Conservation (phyloP, 2,888 invertebrate species). For the Cantharis lateralis region DNA sequence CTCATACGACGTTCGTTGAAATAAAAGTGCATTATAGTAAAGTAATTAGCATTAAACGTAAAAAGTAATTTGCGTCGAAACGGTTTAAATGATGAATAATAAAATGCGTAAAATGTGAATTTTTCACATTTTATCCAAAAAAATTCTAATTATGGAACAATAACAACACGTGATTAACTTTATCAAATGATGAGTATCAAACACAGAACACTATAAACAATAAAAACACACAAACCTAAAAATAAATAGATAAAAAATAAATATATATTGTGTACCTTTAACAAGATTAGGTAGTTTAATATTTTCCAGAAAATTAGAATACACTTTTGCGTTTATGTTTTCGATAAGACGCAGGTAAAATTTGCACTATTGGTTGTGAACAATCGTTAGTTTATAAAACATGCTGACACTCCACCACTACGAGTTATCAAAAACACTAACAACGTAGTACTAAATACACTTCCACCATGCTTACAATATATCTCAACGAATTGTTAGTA, state of each 20-base stretch:
- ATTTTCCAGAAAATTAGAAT: background rate
- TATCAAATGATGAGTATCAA: background rate
- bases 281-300: background rate
- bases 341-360: background rate
- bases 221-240: background rate
- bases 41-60: background rate
- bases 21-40: background rate
- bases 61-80: background rate
- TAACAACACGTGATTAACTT: background rate
- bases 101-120: background rate
- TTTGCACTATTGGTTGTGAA: background rate
- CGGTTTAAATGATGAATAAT: background rate
- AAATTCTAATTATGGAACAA: background rate
- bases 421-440: constrained; percentile 29
- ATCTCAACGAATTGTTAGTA: constrained; percentile 23
- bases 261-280: background rate
- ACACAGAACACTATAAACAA: background rate
- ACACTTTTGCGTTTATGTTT: background rate
- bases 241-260: background rate
- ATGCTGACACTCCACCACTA: background rate
- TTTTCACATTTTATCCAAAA: background rate
- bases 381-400: background rate
- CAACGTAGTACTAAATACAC: constrained; percentile 22
- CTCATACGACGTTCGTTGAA: background rate
- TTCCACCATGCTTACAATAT: constrained; percentile 29